phyloP scores from a whole-genome alignment of 1,140 invertebrate genomes.

The Aculops lycopersici region DNA sequence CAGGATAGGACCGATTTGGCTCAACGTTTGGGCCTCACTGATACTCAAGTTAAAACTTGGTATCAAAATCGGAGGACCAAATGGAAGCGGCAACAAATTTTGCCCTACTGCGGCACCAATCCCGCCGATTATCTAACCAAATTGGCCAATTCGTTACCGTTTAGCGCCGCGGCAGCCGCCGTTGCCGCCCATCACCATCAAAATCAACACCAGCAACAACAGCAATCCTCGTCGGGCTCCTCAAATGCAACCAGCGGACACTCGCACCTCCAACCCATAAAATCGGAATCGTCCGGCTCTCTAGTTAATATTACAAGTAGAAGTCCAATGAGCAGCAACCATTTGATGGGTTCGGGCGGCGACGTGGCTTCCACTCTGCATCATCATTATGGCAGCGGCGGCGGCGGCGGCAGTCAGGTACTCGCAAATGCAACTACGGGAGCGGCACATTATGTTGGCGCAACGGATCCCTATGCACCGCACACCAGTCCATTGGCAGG shows the following conservation, averaged over 20 bases:
- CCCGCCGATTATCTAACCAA: slow-evolving; percentile 55
- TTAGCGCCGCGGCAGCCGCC: slow-evolving; percentile 17
- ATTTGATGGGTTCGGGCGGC: no score
- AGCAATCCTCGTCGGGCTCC: no score
- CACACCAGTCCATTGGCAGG: neutral
- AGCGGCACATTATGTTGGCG: no score
- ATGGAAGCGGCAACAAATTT: slow-evolving; percentile 92
- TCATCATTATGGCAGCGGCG: no score
- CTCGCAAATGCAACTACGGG: no score
- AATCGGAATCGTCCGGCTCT: no score
- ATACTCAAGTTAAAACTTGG: slow-evolving; percentile 98
- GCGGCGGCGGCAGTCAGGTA: no score
- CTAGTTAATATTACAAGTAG: no score
- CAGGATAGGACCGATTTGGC: slow-evolving; percentile 94
- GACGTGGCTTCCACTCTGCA: no score
- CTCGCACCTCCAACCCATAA: no score
- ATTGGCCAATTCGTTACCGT: slow-evolving; percentile 38
- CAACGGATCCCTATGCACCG: neutral
- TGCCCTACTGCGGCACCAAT: slow-evolving; percentile 83
- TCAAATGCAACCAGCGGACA: no score
- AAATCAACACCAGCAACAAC: slow-evolving; percentile 1
- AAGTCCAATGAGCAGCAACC: no score
- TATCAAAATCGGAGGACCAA: slow-evolving; percentile 96
- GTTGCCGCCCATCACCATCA: neutral
- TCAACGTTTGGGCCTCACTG: slow-evolving; percentile 67